Evolutionary conservation across 1,140 invertebrate genomes (phyloP).

Genomic region (Pogonus chalceus): DNA sequence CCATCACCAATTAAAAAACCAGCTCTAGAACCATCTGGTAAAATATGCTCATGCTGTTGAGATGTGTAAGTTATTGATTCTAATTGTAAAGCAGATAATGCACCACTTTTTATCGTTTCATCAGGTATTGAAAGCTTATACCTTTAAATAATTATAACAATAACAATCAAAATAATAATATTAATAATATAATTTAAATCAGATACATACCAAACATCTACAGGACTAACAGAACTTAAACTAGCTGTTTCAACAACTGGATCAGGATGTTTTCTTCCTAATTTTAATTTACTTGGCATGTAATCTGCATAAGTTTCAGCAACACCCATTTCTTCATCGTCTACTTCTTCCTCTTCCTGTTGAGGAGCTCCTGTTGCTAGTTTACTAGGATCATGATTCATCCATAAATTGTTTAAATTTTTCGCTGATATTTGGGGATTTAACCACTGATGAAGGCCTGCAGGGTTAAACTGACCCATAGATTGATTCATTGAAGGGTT

Average conservation of each 20-base stretch:
- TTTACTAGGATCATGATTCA: slow-evolving; percentile 39
- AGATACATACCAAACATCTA: slow-evolving; percentile 83
- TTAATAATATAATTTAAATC: too few species aligned
- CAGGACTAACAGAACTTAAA: slow-evolving; percentile 89
- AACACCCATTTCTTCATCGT: slow-evolving; percentile 94
- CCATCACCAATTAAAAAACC: slow-evolving; percentile 98
- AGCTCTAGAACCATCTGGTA: slow-evolving; percentile 83
- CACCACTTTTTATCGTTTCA: slow-evolving; percentile 71
- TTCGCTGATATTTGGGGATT: slow-evolving; percentile 28
- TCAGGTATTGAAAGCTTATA: slow-evolving; percentile 79
- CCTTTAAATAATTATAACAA: slow-evolving; percentile 38
- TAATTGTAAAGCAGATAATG: slow-evolving; percentile 89
- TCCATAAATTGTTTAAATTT: slow-evolving; percentile 45
- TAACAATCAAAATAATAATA: background rate
- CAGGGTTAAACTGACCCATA: slow-evolving; percentile 38
- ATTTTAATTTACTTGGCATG: slow-evolving; percentile 91
- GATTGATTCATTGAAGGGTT: slow-evolving; percentile 38
- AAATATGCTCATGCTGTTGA: slow-evolving; percentile 87
- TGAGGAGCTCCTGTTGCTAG: slow-evolving; percentile 34
- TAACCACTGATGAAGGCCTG: slow-evolving; percentile 32
- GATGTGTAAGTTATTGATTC: slow-evolving; percentile 95
- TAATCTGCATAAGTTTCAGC: slow-evolving; percentile 98
- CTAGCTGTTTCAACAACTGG: slow-evolving; percentile 99
- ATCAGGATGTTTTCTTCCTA: slow-evolving; percentile 95
- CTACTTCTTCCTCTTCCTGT: slow-evolving; percentile 37